phyloP scores from a whole-genome alignment of 2,888 invertebrate genomes.

The Adelphocoris suturalis region DNA sequence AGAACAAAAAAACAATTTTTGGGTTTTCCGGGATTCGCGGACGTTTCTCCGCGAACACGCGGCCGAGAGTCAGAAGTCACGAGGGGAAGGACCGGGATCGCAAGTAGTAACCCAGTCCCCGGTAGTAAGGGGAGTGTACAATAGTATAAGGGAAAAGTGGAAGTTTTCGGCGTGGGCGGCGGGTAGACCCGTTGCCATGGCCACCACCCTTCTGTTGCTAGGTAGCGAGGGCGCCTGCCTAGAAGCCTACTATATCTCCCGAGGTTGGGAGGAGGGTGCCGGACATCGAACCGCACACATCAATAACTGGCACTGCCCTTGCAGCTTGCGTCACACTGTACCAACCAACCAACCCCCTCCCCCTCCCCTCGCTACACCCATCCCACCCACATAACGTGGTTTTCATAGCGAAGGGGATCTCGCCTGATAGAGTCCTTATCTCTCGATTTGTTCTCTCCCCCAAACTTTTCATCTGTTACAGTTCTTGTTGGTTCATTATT shows the following conservation, averaged over 20 bases:
- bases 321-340: conserved; percentile 64
- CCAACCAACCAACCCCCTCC: conserved; percentile 36
- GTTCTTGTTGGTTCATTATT: conserved; percentile 30
- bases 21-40: not conserved
- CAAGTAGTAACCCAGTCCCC: conserved; percentile 61
- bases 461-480: conserved; percentile 51
- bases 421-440: conserved; percentile 41
- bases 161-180: conserved; percentile 69
- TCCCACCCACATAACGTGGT: conserved; percentile 35
- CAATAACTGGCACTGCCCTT: conserved; percentile 72
- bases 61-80: conserved; percentile 35
- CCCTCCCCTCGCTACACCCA: not conserved
- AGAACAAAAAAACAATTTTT: not conserved
- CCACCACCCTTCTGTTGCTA: conserved; percentile 70
- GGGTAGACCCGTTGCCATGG: conserved; percentile 66
- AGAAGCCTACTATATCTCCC: conserved; percentile 54
- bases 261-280: conserved; percentile 54
- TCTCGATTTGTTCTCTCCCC: conserved; percentile 42
- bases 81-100: conserved; percentile 5
- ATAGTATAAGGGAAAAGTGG: conserved; percentile 44
- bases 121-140: conserved; percentile 59
- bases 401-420: conserved; percentile 32
- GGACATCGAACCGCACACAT: conserved; percentile 74
- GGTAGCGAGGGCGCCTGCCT: conserved; percentile 71
- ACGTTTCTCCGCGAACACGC: not conserved